A percentile compares a stretch with the other conserved stretches of the same genome.
These are phyloP conservation scores for Pantala flavescens DNA, from an alignment of 1,140 invertebrate species.

Conservation along the genomic window DNA sequence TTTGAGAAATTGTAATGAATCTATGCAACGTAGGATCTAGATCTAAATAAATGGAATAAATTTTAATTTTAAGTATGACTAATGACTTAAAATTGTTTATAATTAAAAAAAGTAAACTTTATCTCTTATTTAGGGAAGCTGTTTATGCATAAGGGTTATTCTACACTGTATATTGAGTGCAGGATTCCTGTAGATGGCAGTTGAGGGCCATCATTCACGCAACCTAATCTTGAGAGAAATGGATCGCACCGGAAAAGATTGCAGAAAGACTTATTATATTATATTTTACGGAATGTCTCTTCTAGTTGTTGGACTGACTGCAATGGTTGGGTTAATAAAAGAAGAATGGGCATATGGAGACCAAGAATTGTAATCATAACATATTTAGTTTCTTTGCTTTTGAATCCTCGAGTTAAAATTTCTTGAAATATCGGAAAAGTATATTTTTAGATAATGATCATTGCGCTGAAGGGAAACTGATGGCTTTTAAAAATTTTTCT, in stretches of 20 bases:
- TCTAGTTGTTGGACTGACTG: conserved; percentile 35
- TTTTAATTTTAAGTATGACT: no score
- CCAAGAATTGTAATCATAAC: conserved; percentile 22
- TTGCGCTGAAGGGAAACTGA: not conserved
- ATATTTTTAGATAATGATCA: not conserved
- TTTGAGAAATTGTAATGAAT: no score
- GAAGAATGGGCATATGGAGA: conserved; percentile 24
- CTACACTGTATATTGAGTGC: conserved; percentile 50
- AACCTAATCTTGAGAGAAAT: conserved; percentile 32
- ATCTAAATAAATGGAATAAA: no score
- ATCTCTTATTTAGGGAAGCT: conserved; percentile 31
- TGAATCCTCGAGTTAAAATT: not conserved
- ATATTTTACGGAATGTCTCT: conserved; percentile 41
- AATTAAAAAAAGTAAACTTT: not conserved
- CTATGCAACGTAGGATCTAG: no score
- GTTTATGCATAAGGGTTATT: conserved; percentile 43
- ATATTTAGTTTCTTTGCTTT: not conserved
- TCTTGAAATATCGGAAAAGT: not conserved
- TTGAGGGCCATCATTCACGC: conserved; percentile 42
- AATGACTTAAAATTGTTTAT: no score
- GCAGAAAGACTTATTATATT: conserved; percentile 32
- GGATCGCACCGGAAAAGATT: conserved; percentile 21
- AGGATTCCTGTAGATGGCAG: conserved; percentile 50
- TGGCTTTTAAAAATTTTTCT: not conserved
- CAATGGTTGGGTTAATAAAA: conserved; percentile 13